Conservation (phyloP, 2,888 invertebrate genomes). For the Tenthredo scrophulariae region DNA sequence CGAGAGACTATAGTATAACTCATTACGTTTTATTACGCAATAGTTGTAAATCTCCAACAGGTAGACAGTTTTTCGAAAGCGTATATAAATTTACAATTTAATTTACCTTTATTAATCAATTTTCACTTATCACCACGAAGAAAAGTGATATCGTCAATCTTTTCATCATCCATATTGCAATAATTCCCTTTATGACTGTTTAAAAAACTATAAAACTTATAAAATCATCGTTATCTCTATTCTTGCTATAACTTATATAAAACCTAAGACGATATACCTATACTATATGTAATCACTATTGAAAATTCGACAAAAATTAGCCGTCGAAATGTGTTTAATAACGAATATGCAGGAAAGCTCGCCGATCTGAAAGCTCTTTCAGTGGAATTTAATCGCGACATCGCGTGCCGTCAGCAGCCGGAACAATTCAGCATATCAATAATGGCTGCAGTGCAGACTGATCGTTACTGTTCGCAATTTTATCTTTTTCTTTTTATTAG, state of each 20-base stretch:
- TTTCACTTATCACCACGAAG: background rate
- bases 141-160: background rate
- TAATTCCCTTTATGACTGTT: background rate
- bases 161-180: background rate
- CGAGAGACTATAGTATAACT: background rate
- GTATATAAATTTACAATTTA: background rate
- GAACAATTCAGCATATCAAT: background rate
- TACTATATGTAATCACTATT: background rate
- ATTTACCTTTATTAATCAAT: background rate
- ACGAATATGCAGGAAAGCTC: background rate
- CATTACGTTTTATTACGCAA: background rate
- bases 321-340: background rate
- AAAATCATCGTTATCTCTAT: background rate
- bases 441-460: slow-evolving; percentile 7
- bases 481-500: background rate
- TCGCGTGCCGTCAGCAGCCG: background rate
- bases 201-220: background rate
- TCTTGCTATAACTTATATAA: background rate
- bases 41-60: background rate
- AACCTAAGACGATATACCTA: background rate
- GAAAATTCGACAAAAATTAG: background rate
- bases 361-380: background rate
- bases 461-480: background rate
- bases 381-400: background rate
- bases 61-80: background rate